Conservation (phyloP, 2,113 vertebrate genomes). For the Phylloscopus trochiloides region DNA sequence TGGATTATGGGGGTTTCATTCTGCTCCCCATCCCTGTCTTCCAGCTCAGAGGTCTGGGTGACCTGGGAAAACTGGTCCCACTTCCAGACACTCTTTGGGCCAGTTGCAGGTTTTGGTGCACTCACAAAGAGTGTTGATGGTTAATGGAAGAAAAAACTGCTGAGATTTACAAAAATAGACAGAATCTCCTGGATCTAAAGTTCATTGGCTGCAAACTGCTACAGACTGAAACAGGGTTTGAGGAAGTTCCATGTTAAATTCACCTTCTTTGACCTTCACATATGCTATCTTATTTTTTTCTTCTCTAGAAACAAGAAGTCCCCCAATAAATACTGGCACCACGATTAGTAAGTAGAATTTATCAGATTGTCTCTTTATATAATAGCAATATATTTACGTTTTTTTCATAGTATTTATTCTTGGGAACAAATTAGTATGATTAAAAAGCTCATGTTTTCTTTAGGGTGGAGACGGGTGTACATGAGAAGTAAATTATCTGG, state of each 20-base stretch:
- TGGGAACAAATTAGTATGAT: neutral
- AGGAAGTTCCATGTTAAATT: neutral
- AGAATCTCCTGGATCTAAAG: neutral
- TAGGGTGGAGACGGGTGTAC: fast-evolving
- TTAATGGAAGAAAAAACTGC: neutral
- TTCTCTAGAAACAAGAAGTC: fast-evolving
- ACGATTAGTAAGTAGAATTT: neutral
- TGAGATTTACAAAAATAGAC: neutral
- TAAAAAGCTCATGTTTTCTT: neutral
- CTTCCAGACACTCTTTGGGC: neutral
- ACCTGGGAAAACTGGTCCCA: neutral
- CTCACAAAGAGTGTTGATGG: neutral
- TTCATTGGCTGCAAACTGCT: fast-evolving
- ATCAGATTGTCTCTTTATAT: neutral
- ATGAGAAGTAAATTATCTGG: neutral
- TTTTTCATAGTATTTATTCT: neutral
- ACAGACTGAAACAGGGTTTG: fast-evolving
- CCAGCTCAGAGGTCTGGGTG: neutral
- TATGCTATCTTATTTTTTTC: neutral
- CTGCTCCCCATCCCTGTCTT: neutral
- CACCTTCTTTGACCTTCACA: neutral
- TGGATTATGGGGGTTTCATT: neutral
- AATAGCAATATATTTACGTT: neutral
- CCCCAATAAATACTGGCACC: fast-evolving
- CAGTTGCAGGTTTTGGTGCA: neutral